Conservation (phyloP, 2,113 vertebrate genomes). For the Echinops telfairi region DNA sequence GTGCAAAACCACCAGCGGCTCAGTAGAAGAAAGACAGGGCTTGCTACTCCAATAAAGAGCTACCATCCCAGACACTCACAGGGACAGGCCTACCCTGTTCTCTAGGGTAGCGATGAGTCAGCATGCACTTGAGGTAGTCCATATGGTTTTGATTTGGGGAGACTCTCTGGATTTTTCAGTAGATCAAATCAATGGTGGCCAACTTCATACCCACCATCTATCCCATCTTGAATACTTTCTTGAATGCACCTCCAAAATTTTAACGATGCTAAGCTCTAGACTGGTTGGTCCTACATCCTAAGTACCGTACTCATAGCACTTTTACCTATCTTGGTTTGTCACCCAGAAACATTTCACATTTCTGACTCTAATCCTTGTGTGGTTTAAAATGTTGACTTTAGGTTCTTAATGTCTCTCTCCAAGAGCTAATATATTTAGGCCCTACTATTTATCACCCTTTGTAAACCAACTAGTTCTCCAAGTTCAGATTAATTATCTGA, state of each 20-base stretch:
- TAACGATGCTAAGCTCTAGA: background rate
- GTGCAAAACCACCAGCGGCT: too few species aligned
- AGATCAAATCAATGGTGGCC: background rate
- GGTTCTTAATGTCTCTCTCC: background rate
- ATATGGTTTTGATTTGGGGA: too few species aligned
- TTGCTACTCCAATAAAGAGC: too few species aligned
- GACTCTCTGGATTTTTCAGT: background rate
- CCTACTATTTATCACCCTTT: background rate
- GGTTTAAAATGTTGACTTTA: background rate
- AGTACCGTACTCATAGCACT: background rate
- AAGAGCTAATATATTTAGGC: background rate
- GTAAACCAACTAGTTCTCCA: background rate
- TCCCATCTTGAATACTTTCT: background rate
- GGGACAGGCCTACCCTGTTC: too few species aligned
- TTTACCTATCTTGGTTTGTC: background rate
- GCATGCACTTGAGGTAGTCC: too few species aligned
- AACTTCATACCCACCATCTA: background rate
- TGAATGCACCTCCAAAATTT: background rate
- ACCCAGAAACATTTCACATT: background rate
- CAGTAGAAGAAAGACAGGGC: too few species aligned
- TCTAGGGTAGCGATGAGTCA: too few species aligned
- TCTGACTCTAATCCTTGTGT: background rate
- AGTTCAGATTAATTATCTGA: background rate
- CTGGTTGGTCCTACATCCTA: background rate
- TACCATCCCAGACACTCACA: too few species aligned